Percentiles rank a stretch among this genome's conserved stretches.
phyloP scores from a whole-genome alignment of 2,888 invertebrate species.

The Ochropacha duplaris region DNA sequence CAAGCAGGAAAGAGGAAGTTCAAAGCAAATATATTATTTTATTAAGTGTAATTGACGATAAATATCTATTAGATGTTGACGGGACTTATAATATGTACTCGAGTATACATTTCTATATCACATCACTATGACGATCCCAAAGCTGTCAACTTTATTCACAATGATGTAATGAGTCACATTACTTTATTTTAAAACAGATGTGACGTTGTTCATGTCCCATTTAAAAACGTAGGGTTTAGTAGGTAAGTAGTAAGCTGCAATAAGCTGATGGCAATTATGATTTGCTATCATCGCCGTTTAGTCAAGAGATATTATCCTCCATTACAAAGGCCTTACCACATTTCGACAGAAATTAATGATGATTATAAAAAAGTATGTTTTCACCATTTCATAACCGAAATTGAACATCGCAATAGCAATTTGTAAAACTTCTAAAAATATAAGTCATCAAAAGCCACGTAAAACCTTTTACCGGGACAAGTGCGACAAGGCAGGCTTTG shows the following conservation, averaged over 20 bases:
- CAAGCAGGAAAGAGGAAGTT: too few species aligned
- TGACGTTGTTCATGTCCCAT: neutral
- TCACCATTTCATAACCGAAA: neutral
- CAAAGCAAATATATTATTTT: too few species aligned
- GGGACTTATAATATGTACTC: too few species aligned
- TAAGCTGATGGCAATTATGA: too few species aligned
- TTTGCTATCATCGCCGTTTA: too few species aligned
- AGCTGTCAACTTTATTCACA: slow-evolving; percentile 42
- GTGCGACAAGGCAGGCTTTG: slow-evolving; percentile 13
- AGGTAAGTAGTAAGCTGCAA: too few species aligned
- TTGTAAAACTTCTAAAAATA: slow-evolving; percentile 1
- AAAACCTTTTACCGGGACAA: slow-evolving; percentile 13
- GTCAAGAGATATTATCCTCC: too few species aligned
- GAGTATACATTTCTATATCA: neutral
- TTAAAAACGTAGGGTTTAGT: too few species aligned
- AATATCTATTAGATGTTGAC: neutral
- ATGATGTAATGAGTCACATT: slow-evolving; percentile 37
- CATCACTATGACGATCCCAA: slow-evolving; percentile 20
- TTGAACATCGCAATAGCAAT: neutral
- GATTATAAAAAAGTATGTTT: too few species aligned
- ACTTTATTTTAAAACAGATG: neutral
- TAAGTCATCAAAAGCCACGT: slow-evolving; percentile 8
- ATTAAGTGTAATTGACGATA: too few species aligned
- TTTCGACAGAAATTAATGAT: too few species aligned
- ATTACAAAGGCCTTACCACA: too few species aligned